phyloP scores from a whole-genome alignment of 2,888 invertebrate species.

The Mesorhabditis belari region DNA sequence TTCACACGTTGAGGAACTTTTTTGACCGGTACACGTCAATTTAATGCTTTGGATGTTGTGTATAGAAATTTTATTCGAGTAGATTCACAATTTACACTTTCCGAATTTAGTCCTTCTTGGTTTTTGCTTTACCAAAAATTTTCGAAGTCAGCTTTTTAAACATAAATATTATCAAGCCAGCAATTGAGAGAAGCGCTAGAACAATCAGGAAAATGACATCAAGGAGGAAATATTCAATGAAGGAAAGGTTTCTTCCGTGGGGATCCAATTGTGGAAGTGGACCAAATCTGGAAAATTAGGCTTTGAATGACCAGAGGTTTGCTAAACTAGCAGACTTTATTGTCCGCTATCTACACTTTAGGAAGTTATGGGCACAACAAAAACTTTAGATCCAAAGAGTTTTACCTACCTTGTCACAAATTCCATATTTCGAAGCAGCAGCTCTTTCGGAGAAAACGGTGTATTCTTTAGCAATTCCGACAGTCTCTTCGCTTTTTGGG shows the following conservation, averaged over 20 bases:
- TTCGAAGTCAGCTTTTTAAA: background rate
- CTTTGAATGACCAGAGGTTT: background rate
- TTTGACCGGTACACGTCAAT: no score
- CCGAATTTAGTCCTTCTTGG: background rate
- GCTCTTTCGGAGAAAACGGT: background rate
- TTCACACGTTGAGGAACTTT: no score
- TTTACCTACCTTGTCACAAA: background rate
- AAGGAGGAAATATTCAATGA: conserved; percentile 9
- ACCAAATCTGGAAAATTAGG: conserved; percentile 8
- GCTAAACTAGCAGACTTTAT: background rate
- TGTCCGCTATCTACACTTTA: background rate
- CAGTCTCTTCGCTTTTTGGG: background rate
- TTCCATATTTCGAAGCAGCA: background rate
- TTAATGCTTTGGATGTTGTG: no score
- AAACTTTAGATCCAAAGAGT: background rate
- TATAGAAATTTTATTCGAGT: no score
- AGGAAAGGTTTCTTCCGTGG: conserved; percentile 12
- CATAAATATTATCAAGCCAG: background rate
- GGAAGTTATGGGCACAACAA: background rate
- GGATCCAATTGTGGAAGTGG: conserved; percentile 11
- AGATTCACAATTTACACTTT: no score
- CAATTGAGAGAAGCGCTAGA: background rate
- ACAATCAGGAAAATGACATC: background rate
- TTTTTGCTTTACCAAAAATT: background rate
- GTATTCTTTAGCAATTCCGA: background rate